phyloP scores from a whole-genome alignment of 1,140 invertebrate genomes.

The Drosophila kurseongensis region DNA sequence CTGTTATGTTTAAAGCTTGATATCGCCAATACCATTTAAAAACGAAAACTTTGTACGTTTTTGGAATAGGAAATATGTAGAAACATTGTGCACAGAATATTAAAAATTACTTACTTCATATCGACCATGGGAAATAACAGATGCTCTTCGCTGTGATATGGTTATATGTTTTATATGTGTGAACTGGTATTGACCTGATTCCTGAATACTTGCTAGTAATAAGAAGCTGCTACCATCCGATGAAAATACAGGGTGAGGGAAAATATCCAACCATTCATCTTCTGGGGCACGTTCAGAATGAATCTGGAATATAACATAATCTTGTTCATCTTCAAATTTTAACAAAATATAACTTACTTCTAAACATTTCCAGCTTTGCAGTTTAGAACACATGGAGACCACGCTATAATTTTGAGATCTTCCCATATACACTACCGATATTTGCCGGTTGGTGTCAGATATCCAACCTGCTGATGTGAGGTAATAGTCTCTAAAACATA shows the following conservation, averaged over 20 bases:
- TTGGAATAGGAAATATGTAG: too few species aligned
- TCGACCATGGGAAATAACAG: conserved; percentile 93
- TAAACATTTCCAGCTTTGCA: conserved; percentile 92
- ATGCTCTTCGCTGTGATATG: conserved; percentile 91
- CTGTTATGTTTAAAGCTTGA: too few species aligned
- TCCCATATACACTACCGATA: conserved; percentile 95
- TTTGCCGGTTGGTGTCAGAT: conserved; percentile 88
- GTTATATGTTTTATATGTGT: conserved; percentile 95
- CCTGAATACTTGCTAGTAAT: conserved; percentile 91
- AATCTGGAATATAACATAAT: conserved; percentile 85
- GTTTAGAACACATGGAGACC: conserved; percentile 90
- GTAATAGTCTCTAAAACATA: conserved; percentile 92
- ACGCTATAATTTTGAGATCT: conserved; percentile 94
- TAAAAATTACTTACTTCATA: conserved; percentile 89
- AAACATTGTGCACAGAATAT: background rate
- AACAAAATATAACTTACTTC: conserved; percentile 87
- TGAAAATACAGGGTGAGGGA: conserved; percentile 93
- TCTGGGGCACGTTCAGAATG: conserved; percentile 92
- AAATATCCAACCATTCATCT: conserved; percentile 93
- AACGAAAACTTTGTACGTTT: too few species aligned
- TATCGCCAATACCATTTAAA: too few species aligned
- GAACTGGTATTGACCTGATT: conserved; percentile 92
- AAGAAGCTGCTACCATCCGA: conserved; percentile 93
- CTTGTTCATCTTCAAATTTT: background rate
- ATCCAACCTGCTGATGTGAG: conserved; percentile 96